Conservation (phyloP, 2,888 invertebrate genomes). For the Periphyllus acericola region DNA sequence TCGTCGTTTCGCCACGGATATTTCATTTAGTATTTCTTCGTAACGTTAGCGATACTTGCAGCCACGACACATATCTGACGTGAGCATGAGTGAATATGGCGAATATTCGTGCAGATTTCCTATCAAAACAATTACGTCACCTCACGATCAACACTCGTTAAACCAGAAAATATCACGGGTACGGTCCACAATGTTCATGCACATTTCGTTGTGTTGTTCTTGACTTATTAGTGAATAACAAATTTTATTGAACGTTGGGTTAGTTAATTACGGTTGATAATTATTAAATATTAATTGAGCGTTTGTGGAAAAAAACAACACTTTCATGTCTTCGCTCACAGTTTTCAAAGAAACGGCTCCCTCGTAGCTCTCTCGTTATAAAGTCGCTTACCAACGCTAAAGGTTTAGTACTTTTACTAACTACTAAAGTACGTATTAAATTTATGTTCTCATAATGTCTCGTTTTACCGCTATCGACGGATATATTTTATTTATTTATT, state of each 20-base stretch:
- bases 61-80: too few relatives aligned
- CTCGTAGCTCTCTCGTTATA: background rate
- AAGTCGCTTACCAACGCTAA: background rate
- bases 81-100: too few relatives aligned
- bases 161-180: too few relatives aligned
- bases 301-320: background rate
- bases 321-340: background rate
- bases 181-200: too few relatives aligned
- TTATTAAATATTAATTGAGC: background rate
- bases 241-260: too few relatives aligned
- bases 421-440: background rate
- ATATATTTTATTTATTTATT: too few relatives aligned
- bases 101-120: too few relatives aligned
- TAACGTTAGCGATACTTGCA: too few relatives aligned
- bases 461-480: background rate
- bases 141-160: background rate
- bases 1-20: too few relatives aligned
- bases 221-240: too few relatives aligned
- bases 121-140: background rate
- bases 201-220: too few relatives aligned
- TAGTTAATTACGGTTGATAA: background rate
- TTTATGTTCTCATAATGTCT: background rate
- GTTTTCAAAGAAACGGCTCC: background rate
- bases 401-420: background rate
- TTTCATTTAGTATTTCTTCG: too few relatives aligned